Evolutionary conservation across 2,113 vertebrate species (phyloP).

Genomic region (Macroglossus sobrinus): DNA sequence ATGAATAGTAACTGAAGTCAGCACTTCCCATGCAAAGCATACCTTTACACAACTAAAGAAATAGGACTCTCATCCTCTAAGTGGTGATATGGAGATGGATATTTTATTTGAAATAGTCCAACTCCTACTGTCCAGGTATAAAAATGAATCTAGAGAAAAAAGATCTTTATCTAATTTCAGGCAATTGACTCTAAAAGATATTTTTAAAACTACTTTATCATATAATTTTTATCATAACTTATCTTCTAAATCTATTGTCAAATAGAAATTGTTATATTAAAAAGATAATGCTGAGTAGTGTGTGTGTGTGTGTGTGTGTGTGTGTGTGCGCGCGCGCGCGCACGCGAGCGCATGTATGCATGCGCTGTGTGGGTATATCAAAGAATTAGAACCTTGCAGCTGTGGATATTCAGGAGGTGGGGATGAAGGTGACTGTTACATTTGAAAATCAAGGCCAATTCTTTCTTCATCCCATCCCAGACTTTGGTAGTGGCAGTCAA

Average conservation of each 20-base stretch:
- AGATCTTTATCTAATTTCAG: neutral
- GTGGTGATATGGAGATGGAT: no score
- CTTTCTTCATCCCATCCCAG: neutral
- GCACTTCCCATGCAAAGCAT: neutral
- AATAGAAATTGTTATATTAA: neutral
- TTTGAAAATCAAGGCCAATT: neutral
- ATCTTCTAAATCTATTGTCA: neutral
- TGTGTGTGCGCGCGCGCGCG: no score
- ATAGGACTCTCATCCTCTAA: neutral
- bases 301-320: neutral
- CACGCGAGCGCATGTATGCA: no score
- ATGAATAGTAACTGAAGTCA: neutral
- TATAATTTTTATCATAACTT: neutral
- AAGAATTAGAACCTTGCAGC: neutral
- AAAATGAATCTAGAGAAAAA: neutral
- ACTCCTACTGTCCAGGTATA: neutral
- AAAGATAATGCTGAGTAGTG: neutral
- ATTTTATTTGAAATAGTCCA: neutral
- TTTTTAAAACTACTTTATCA: neutral
- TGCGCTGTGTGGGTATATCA: fast-evolving
- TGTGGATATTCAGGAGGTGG: neutral
- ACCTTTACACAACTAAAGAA: neutral
- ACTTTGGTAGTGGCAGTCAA: neutral
- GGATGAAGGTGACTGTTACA: neutral
- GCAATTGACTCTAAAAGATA: neutral